Conservation (phyloP, 2,113 vertebrate species). For the Scortum barcoo region DNA sequence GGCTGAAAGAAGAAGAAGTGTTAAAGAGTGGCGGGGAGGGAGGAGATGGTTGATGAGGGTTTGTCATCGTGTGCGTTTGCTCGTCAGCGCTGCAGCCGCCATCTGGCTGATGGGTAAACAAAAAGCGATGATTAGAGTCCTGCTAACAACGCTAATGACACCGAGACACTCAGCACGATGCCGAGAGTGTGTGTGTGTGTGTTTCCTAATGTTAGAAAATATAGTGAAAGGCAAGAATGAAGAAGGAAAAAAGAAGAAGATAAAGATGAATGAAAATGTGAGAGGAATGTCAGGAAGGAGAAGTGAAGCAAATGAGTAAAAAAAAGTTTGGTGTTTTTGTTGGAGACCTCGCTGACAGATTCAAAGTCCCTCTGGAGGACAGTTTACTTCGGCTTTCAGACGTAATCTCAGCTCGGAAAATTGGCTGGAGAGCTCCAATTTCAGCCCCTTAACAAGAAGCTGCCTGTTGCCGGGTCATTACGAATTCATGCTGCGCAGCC, state of each 20-base stretch:
- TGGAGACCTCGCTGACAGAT: neutral
- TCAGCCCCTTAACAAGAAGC: neutral
- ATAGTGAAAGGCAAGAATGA: neutral
- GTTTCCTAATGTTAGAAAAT: neutral
- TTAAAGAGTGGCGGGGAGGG: neutral
- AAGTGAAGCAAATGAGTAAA: neutral
- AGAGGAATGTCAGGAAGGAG: neutral
- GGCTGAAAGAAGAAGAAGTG: neutral
- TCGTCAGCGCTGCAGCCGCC: conserved; percentile 49
- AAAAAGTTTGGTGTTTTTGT: neutral
- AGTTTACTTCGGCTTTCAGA: neutral
- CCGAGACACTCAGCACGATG: conserved; percentile 23
- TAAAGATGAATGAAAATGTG: neutral
- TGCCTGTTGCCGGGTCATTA: neutral
- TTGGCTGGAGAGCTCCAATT: neutral
- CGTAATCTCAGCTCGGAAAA: neutral
- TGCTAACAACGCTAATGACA: conserved; percentile 63
- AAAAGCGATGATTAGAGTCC: conserved; percentile 60
- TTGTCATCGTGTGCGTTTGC: conserved; percentile 34
- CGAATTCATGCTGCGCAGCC: conserved; percentile 17
- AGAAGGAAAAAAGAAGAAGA: too few species aligned
- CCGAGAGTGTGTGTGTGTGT: neutral
- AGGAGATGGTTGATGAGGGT: neutral
- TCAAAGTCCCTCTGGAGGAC: neutral
- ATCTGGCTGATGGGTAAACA: conserved; percentile 69